Conservation (phyloP, 2,797 vertebrate species). For the Pangasius sanitwongsei region DNA sequence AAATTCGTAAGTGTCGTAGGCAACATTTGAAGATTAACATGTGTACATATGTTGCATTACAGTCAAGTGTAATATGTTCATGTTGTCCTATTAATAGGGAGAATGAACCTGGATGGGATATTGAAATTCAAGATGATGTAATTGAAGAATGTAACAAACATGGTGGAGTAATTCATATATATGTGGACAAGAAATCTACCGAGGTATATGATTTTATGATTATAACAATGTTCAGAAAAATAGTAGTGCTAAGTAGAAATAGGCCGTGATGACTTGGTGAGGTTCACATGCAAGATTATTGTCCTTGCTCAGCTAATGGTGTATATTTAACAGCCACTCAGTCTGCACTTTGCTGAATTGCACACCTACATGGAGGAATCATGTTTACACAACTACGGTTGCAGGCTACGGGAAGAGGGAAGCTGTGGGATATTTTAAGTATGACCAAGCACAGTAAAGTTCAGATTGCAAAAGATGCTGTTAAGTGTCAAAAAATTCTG, state of each 20-base stretch:
- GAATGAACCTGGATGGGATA: conserved; percentile 89
- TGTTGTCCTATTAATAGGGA: conserved; percentile 73
- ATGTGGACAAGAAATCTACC: conserved; percentile 93
- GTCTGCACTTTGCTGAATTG: not conserved
- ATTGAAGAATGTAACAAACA: conserved; percentile 99
- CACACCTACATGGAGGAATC: not conserved
- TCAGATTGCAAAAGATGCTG: not conserved
- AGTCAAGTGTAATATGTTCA: not conserved
- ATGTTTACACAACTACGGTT: not conserved
- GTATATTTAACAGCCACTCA: not conserved
- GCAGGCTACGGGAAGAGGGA: not conserved
- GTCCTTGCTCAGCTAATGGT: not conserved
- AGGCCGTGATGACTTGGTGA: no score
- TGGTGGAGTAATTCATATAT: conserved; percentile 95
- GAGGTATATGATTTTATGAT: conserved; percentile 76
- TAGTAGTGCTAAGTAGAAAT: not conserved
- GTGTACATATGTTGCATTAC: no score
- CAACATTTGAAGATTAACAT: not conserved
- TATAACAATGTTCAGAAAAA: not conserved
- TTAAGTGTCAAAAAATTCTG: not conserved
- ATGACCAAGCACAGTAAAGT: not conserved
- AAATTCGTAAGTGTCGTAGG: conserved; percentile 79
- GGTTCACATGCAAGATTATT: not conserved
- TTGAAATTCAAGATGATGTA: conserved; percentile 95
- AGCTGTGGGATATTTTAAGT: not conserved